Conservation (phyloP, 2,888 invertebrate genomes). For the Cremastinae sp. region DNA sequence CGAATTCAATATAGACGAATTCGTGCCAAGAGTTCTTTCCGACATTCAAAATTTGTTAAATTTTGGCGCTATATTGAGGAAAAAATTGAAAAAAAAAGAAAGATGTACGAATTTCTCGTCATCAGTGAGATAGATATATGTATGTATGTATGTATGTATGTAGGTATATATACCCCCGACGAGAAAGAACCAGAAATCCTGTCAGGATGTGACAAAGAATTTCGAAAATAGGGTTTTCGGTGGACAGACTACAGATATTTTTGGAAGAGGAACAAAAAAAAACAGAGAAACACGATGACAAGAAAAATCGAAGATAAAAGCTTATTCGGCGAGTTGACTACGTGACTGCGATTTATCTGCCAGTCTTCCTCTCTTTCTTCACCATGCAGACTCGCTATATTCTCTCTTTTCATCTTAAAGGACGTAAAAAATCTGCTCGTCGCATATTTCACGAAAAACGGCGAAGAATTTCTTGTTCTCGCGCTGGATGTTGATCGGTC, state of each 20-base stretch:
- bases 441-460: slow-evolving; percentile 27
- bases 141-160: not conserved
- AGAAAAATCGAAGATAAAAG: not conserved
- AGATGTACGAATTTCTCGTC: too few species aligned
- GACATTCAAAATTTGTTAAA: too few species aligned
- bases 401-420: not conserved
- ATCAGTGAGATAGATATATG: not conserved
- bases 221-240: slow-evolving; percentile 17
- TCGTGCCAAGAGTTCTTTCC: too few species aligned
- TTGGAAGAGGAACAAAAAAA: slow-evolving; percentile 10
- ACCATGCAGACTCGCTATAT: not conserved
- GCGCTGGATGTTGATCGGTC: too few species aligned
- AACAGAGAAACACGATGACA: not conserved
- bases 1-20: too few species aligned
- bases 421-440: not conserved
- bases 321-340: not conserved
- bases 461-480: not conserved
- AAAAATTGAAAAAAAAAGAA: too few species aligned
- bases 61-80: too few species aligned
- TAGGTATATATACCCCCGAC: slow-evolving; percentile 42
- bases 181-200: slow-evolving; percentile 15
- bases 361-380: slow-evolving; percentile 13
- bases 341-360: slow-evolving; percentile 49
- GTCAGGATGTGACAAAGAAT: slow-evolving; percentile 34
- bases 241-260: not conserved